phyloP scores from a whole-genome alignment of 2,797 vertebrate genomes.

The Chiroxiphia lanceolata region DNA sequence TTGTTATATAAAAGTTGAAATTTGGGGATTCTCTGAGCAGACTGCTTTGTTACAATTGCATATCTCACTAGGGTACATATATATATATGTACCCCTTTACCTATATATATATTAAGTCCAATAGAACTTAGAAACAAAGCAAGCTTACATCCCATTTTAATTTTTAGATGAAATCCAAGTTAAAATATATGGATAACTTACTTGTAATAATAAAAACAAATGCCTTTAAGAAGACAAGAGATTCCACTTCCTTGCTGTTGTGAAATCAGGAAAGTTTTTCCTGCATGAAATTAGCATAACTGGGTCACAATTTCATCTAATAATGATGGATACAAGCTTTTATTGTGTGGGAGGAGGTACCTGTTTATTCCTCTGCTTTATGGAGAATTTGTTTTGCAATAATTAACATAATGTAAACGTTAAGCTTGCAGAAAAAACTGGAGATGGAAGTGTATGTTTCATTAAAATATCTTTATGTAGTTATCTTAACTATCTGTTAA shows the following conservation, averaged over 20 bases:
- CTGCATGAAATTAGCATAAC: not conserved
- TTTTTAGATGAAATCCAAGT: not conserved
- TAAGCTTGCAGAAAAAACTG: not conserved
- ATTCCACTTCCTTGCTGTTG: not conserved
- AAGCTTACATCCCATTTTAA: not conserved
- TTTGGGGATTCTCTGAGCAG: not conserved
- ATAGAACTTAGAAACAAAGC: not conserved
- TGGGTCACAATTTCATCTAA: not conserved
- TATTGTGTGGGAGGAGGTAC: not conserved
- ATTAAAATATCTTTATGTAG: not conserved
- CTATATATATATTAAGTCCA: not conserved
- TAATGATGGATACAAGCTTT: not conserved
- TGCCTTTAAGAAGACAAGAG: not conserved
- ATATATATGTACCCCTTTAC: not conserved
- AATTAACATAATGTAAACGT: not conserved
- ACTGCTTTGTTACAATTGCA: not conserved
- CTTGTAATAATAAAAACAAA: not conserved
- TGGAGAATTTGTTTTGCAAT: not conserved
- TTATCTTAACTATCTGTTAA: not conserved
- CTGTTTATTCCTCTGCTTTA: not conserved
- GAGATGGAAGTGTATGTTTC: not conserved
- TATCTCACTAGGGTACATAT: not conserved
- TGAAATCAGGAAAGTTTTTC: not conserved
- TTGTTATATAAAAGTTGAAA: not conserved
- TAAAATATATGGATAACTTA: not conserved